Evolutionary conservation across 2,888 invertebrate genomes (phyloP).

Genomic region (Parelbella ahira): DNA sequence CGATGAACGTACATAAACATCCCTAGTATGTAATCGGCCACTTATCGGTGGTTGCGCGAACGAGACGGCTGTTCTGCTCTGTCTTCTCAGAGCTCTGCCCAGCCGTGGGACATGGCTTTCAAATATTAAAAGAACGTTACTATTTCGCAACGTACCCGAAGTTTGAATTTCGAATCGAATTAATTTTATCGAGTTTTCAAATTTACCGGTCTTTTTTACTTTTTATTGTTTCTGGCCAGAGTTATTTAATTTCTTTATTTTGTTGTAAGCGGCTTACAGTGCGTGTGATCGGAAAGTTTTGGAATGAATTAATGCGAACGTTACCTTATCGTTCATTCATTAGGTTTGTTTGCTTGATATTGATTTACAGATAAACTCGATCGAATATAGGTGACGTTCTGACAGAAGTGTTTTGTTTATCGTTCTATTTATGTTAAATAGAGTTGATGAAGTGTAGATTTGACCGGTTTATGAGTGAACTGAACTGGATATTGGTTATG

Average conservation of each 20-base stretch:
- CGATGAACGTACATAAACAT: constrained; percentile 43
- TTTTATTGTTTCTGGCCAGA: too few species aligned
- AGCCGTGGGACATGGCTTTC: constrained; percentile 10
- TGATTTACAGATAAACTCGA: constrained; percentile 16
- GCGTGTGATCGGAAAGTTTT: too few species aligned
- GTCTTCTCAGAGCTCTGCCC: constrained; percentile 2
- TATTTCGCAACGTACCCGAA: too few species aligned
- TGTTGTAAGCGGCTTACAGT: too few species aligned
- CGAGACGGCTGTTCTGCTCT: constrained; percentile 11
- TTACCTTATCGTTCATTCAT: constrained; percentile 6
- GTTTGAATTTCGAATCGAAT: too few species aligned
- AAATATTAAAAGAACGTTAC: too few species aligned
- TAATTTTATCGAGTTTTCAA: too few species aligned
- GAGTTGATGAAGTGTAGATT: too few species aligned
- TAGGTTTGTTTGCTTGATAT: constrained; percentile 14
- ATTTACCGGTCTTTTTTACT: too few species aligned
- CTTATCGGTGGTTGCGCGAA: constrained; percentile 47
- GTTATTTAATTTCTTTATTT: too few species aligned
- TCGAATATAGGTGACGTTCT: constrained; percentile 1
- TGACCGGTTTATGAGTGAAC: too few species aligned
- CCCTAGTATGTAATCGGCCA: constrained; percentile 56
- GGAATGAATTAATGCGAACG: neutral
- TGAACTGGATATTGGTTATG: too few species aligned
- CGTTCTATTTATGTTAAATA: neutral
- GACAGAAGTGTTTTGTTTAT: neutral